phyloP scores from a whole-genome alignment of 2,888 invertebrate genomes.

The Pandemis heparana region DNA sequence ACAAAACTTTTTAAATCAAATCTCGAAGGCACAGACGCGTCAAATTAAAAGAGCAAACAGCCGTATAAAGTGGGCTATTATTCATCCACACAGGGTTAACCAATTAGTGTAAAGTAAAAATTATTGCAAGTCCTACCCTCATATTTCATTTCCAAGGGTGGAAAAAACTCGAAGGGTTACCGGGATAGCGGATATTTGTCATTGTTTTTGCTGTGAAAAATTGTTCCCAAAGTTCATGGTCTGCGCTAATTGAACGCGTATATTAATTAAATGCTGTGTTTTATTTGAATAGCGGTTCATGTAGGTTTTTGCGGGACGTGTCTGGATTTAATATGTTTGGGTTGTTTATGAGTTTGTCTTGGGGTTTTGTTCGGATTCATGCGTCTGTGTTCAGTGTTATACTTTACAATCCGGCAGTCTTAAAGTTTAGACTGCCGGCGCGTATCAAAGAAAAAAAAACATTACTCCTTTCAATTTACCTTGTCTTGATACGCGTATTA shows the following conservation, averaged over 20 bases:
- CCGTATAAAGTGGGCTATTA: conserved; percentile 27
- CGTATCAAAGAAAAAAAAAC: no score
- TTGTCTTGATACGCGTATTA: no score
- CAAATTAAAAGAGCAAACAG: conserved; percentile 12
- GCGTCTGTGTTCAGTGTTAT: no score
- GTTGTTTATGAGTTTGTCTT: not conserved
- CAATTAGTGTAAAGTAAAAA: conserved; percentile 66
- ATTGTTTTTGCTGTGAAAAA: conserved; percentile 48
- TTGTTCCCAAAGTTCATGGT: conserved; percentile 24
- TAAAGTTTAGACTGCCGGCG: no score
- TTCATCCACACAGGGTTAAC: conserved; percentile 47
- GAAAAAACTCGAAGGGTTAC: conserved; percentile 30
- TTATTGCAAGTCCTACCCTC: conserved; percentile 56
- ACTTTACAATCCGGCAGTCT: no score
- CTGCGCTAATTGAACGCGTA: conserved; percentile 38
- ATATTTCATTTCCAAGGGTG: conserved; percentile 40
- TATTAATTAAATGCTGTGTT: conserved; percentile 30
- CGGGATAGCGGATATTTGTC: conserved; percentile 47
- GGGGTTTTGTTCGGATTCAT: not conserved
- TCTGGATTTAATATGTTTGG: not conserved
- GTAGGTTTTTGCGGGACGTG: not conserved
- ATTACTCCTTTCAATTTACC: no score
- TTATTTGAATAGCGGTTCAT: conserved; percentile 4
- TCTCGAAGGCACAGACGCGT: not conserved
- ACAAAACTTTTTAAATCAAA: conserved; percentile 9